phyloP scores from a whole-genome alignment of 2,888 invertebrate genomes.

The Cartodere bifasciata region DNA sequence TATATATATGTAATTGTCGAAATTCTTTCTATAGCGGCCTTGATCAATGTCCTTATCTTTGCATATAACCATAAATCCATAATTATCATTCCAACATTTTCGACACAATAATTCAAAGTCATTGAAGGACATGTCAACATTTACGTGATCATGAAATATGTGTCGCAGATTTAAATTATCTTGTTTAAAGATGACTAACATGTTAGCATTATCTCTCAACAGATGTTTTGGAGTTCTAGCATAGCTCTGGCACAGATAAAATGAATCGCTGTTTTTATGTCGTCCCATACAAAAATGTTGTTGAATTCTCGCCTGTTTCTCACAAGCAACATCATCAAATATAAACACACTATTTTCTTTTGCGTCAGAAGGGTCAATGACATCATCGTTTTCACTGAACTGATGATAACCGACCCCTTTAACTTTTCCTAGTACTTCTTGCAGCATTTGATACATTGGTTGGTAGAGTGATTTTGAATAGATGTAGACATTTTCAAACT shows the following conservation, averaged over 20 bases:
- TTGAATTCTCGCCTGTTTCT: constrained; percentile 18
- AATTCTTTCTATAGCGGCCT: constrained; percentile 23
- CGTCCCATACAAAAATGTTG: constrained; percentile 24
- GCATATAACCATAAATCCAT: constrained; percentile 20
- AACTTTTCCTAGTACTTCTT: too few relatives aligned
- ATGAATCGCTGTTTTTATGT: constrained; percentile 23
- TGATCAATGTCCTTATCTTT: constrained; percentile 18
- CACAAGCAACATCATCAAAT: constrained; percentile 27
- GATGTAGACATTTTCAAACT: too few relatives aligned
- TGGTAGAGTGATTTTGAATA: too few relatives aligned
- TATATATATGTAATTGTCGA: constrained; percentile 15
- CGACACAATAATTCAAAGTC: constrained; percentile 20
- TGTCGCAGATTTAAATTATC: constrained; percentile 24
- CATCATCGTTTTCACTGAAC: constrained; percentile 11
- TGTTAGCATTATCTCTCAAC: constrained; percentile 25
- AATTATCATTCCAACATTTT: constrained; percentile 19
- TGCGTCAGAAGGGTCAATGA: constrained; percentile 14
- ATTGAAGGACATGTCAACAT: constrained; percentile 15
- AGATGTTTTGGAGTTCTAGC: constrained; percentile 26
- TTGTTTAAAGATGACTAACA: constrained; percentile 23
- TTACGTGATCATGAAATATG: constrained; percentile 14
- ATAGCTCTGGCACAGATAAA: constrained; percentile 26
- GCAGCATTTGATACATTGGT: too few relatives aligned
- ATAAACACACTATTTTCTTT: constrained; percentile 23
- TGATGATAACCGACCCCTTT: constrained; percentile 15